These are phyloP conservation scores for Gobio gobio DNA, from an alignment of 2,113 vertebrate species.

Conservation along the genomic window DNA sequence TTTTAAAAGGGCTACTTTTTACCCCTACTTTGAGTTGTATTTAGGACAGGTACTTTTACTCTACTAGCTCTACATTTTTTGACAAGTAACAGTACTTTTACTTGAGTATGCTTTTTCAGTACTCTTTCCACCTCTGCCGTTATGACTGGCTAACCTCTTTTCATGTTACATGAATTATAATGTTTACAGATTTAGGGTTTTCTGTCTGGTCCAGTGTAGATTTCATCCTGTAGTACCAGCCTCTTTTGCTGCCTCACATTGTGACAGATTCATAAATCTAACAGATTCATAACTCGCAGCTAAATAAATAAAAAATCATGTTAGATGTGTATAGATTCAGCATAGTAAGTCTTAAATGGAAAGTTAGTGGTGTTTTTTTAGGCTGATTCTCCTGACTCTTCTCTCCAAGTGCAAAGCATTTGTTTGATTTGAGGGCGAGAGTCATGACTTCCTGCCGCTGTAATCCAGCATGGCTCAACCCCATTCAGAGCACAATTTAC, in stretches of 20 bases:
- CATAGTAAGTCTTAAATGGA: background rate
- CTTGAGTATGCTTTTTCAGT: no score
- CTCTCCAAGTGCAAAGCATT: background rate
- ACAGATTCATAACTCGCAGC: background rate
- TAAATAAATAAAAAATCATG: background rate
- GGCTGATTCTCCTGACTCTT: background rate
- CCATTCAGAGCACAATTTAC: constrained; percentile 6
- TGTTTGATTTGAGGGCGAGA: background rate
- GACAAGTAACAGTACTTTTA: no score
- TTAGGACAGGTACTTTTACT: no score
- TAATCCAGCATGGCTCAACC: background rate
- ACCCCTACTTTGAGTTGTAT: no score
- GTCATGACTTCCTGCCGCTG: background rate
- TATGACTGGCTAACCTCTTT: background rate
- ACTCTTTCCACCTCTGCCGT: no score
- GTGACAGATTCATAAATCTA: background rate
- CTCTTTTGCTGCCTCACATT: background rate
- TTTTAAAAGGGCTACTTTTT: no score
- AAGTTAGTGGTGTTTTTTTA: background rate
- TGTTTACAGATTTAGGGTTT: background rate
- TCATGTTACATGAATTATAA: background rate
- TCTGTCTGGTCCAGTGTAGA: no score
- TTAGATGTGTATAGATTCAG: background rate
- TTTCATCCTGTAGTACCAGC: background rate
- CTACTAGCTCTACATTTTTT: no score